Base-by-base conservation (phyloP, 2,888 invertebrate genomes). In the Zeuzera pyrina region DNA sequence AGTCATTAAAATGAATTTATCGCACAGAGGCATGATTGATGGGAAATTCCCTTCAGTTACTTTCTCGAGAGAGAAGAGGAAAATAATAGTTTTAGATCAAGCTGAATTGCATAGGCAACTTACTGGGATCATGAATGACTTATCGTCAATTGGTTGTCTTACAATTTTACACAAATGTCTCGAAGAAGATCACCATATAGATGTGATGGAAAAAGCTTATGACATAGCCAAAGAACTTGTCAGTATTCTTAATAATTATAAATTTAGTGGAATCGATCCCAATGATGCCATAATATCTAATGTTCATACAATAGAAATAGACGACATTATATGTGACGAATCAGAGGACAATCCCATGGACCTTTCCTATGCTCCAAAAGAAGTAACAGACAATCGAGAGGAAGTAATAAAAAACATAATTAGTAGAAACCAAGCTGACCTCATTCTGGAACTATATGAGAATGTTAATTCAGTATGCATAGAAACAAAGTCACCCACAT, bases 11-110 rank as follows among this genome's bases (percentile, higher is more conserved):
- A 85, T 86, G 0, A 85, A 88, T 31, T 69, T 93, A 5, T 85
- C 83, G 0, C 87, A 91, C 50, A 92, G 93, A 67, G 93, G 93
- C n/a, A 92, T 93, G 91, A 86, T 93, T 6, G 93, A 94, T 53
- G 92, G 92, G 0, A 85, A 77, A 0, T 93, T 93, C 62, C 93
- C 93, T 0, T 86, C 86, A 0, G 89, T 92, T 0, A 93, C 92
- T 0, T 93, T 93, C 60, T 93, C 93, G 0, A 90, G 88, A 52
- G 91, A 92, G 60, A 83, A 89, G 3, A 85, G 89, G 35, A 93
- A 93, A 69, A 94, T 93, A 12, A 89, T 93, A 2, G 88, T 87
- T 0, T 63, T 94, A 6, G 91, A 89, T 13, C 87, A 88, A 35
- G 64, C 63, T 0, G 92, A 92, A 65, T 87, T 90, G 29, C 85